Percentiles rank a stretch among this genome's conserved stretches.
Evolutionary conservation across 2,113 vertebrate species (phyloP).

Genomic region (Anas platyrhynchos): DNA sequence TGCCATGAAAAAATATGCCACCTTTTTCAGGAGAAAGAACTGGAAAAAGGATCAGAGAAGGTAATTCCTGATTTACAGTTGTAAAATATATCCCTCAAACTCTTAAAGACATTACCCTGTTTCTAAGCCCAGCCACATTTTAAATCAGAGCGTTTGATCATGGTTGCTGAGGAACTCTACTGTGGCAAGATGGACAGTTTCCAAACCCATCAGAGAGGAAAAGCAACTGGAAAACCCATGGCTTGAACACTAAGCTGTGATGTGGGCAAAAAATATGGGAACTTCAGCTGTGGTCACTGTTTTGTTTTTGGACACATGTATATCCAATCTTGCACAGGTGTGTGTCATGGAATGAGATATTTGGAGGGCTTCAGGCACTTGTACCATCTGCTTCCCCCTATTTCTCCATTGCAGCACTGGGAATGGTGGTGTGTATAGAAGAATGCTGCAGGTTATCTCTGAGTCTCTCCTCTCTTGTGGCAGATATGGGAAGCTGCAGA

Average conservation of each 20-base stretch:
- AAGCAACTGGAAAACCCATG: not conserved
- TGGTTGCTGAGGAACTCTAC: rapidly evolving
- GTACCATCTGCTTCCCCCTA: rapidly evolving
- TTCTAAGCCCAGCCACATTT: not conserved
- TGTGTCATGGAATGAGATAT: not conserved
- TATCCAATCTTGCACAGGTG: not conserved
- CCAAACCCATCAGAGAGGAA: not conserved
- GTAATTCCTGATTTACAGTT: not conserved
- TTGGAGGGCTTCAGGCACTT: not conserved
- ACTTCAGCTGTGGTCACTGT: not conserved
- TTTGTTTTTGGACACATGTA: not conserved
- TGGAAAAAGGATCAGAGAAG: not conserved
- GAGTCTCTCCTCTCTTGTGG: not conserved
- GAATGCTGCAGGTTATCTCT: not conserved
- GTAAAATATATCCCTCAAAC: not conserved
- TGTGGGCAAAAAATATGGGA: not conserved
- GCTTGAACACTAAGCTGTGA: not conserved
- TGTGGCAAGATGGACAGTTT: rapidly evolving
- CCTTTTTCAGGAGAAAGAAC: not conserved
- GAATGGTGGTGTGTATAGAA: not conserved
- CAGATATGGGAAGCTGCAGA: not conserved
- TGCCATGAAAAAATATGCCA: not conserved
- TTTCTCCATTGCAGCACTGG: not conserved
- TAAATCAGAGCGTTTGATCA: not conserved
- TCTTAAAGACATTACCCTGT: not conserved